Conservation (phyloP, 2,888 invertebrate species). For the Adelphocoris suturalis region DNA sequence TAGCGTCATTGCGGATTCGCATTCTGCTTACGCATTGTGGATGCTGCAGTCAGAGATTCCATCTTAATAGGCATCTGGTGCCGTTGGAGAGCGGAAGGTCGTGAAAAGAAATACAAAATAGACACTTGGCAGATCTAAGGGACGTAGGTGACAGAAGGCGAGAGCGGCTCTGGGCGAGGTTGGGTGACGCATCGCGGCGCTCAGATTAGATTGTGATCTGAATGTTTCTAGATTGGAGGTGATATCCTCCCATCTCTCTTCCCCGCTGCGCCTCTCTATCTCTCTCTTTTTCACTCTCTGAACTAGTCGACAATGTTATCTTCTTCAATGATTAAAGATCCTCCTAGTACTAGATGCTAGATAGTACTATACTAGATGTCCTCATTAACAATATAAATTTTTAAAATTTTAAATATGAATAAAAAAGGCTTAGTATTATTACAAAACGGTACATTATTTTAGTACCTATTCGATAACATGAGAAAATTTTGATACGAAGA, state of each 20-base stretch:
- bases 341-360: too few relatives aligned
- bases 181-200: neutral
- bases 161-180: neutral
- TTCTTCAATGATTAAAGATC: too few relatives aligned
- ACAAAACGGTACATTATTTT: too few relatives aligned
- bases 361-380: too few relatives aligned
- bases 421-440: too few relatives aligned
- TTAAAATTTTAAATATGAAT: too few relatives aligned
- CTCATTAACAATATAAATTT: too few relatives aligned
- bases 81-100: neutral
- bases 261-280: neutral
- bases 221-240: constrained; percentile 57
- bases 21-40: too few relatives aligned
- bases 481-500: too few relatives aligned
- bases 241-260: constrained; percentile 38
- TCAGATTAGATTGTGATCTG: constrained; percentile 58
- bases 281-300: neutral
- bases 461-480: too few relatives aligned
- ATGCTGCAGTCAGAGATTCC: neutral
- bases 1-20: too few relatives aligned
- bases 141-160: neutral
- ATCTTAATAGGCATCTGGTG: neutral
- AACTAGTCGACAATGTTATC: neutral
- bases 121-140: constrained; percentile 1
- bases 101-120: neutral